Base-by-base conservation (phyloP, 2,797 vertebrate genomes). In the Channa striata region DNA sequence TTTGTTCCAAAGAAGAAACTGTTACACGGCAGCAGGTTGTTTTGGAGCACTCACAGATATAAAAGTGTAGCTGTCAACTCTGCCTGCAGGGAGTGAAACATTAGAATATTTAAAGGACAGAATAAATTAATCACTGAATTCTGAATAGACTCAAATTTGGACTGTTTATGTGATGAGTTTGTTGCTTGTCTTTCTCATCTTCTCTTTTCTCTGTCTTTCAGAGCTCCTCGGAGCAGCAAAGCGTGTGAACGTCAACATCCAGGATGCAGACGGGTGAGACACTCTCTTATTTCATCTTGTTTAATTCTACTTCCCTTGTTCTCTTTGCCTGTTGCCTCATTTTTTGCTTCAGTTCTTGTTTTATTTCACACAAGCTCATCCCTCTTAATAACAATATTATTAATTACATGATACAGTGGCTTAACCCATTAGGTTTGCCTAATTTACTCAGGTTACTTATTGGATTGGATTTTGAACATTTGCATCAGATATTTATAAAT, bases 201-300 rank as follows among this genome's bases (percentile, higher is more conserved):
- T 52, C 5, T 50, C 56, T 11, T 36, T 11, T 47, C 12, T 73
- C 23, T 63, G 7, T 74, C 40, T 81, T 82, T 61, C 91, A 99
- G 97, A 99, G 92, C 96, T 99, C 77, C 94, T 99, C 0, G 98
- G 98, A 70, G 97, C 98, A 0, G 94, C 97, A 40, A 99, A 99
- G 92, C 95, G 93, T 85, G 96, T 99, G 87, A 99, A 99, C 8
- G 96, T 99, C 76, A 99, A 99, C 92, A 98, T 99, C 92, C 97
- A 99, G 87, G 97, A 99, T 90, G 93, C 96, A 0, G 97, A 99
- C 0, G 98, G 97, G 98, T 99, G 87, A 97, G 97, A 4, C 11
- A 49, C 90, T 59, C 48, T 4, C n/a, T 19, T 19, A 11, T 23
- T 8, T 30, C 50, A 16, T 39, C 34, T 16, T 37, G 48, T 43